Percentiles rank a stretch among this genome's conserved stretches.
These are phyloP conservation scores for Eupleurogrammus muticus DNA, from an alignment of 2,797 vertebrate genomes.

Conservation along the genomic window DNA sequence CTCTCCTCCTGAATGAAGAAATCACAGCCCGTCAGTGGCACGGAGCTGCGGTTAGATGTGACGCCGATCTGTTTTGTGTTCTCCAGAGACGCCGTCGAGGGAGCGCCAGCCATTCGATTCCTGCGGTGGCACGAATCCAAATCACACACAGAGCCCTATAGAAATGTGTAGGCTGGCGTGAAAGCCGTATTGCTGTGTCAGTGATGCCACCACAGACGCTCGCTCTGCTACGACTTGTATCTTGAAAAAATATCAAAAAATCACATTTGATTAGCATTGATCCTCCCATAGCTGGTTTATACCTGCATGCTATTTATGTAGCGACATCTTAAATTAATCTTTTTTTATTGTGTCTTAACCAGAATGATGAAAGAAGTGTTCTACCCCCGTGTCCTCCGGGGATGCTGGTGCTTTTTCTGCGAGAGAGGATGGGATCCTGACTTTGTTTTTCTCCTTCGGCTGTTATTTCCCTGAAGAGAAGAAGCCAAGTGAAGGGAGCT, in stretches of 20 bases:
- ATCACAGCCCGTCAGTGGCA: conserved; percentile 55
- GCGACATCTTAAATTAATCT: conserved; percentile 69
- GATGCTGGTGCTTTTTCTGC: conserved; percentile 47
- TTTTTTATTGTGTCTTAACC: conserved; percentile 70
- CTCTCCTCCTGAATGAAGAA: conserved; percentile 72
- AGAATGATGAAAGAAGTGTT: conserved; percentile 68
- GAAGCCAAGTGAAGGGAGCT: conserved; percentile 60
- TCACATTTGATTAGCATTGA: conserved; percentile 66
- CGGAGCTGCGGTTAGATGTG: conserved; percentile 32
- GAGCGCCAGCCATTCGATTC: conserved; percentile 38
- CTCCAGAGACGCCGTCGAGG: conserved; percentile 28
- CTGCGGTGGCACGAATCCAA: conserved; percentile 35
- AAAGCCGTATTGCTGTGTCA: conserved; percentile 1
- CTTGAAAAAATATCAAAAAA: conserved; percentile 54
- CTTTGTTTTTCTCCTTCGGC: conserved; percentile 79
- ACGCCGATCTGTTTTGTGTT: conserved; percentile 48
- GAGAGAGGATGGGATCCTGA: conserved; percentile 72
- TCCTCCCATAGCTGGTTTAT: conserved; percentile 42
- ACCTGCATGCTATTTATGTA: conserved; percentile 56
- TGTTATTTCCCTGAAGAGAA: conserved; percentile 81
- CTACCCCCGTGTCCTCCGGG: conserved; percentile 61
- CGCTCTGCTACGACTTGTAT: conserved; percentile 26
- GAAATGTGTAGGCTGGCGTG: conserved; percentile 47
- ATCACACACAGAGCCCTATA: conserved; percentile 43
- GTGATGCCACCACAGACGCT: conserved; percentile 6